Evolutionary conservation across 2,113 vertebrate genomes (phyloP), one percentile per base, ranked within the genome.

Genomic region (Budorcas taxicolor): DNA sequence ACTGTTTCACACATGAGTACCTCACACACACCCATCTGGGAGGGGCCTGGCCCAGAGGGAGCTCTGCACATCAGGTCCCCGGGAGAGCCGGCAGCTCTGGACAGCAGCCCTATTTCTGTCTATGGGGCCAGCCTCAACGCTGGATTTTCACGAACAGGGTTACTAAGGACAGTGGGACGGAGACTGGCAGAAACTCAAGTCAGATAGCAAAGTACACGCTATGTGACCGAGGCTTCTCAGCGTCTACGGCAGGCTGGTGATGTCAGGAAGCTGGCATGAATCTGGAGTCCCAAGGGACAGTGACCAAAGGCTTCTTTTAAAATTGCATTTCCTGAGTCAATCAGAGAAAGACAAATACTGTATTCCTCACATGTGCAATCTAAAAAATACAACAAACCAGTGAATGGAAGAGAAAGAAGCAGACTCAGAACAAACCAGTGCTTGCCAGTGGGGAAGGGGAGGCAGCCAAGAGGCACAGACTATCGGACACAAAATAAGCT

Each of bases 21-120:
- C 81, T 31, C 76, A 33, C 78, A 16, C 19, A 33, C 2, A 52
- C n/a, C 45, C 25, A 36, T 57, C 33, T 25, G 7, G 90, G 57
- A n/a, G 81, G n/a, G 2, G 17, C 31, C 3, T 5, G 50, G 57
- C 84, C 55, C 7, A 13, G 27, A n/a, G 52, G 33, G 43, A 23
- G 50, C 8, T 19, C 47, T 40, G 17, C 0, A 19, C 13, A 55
- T 55, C 76, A n/a, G 6, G 13, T 21, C 27, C 53, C 25, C 5
- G 0, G 33, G 0, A 7, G 3, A 2, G 45, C 29, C 0, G 1
- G 40, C 13, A 12, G 16, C 1, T 17, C 81, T 36, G 10, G 31
- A 36, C 29, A 23, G 36, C 27, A 13, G 16, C 33, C 12, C 82
- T 31, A 3, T 3, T 52, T 95, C 60, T n/a, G 43, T n/a, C 33